A percentile compares a stretch with the other conserved stretches of the same genome.
These are phyloP conservation scores for Caenorhabditis uteleia DNA, from an alignment of 2,888 invertebrate genomes.

Conservation along the genomic window DNA sequence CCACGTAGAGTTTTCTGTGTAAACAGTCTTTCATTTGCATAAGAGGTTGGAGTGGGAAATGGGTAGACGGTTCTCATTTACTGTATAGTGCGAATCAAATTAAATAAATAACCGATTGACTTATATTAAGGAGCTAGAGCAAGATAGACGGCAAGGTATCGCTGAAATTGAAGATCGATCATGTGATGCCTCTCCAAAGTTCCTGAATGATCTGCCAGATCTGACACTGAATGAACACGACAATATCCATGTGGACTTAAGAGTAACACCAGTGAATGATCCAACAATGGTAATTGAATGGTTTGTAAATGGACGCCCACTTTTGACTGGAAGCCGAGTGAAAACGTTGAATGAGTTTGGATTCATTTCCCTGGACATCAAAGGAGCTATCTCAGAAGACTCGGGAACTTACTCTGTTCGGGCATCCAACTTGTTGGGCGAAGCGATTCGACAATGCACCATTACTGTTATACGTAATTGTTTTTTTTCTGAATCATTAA, in stretches of 20 bases:
- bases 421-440: constrained; percentile 59
- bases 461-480: constrained; percentile 58
- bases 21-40: too few relatives aligned
- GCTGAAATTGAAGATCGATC: constrained; percentile 54
- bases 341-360: constrained; percentile 79
- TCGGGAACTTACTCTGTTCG: constrained; percentile 88
- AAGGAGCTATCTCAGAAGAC: constrained; percentile 83
- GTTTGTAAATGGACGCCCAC: constrained; percentile 92
- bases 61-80: too few relatives aligned
- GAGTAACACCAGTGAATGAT: constrained; percentile 87
- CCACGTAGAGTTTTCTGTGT: too few relatives aligned
- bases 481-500: constrained; percentile 1
- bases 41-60: too few relatives aligned
- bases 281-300: constrained; percentile 98
- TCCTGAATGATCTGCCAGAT: constrained; percentile 63
- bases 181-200: constrained; percentile 66
- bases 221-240: constrained; percentile 61
- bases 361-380: constrained; percentile 75
- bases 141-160: constrained; percentile 56
- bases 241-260: constrained; percentile 65
- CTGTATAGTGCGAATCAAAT: too few relatives aligned
- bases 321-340: constrained; percentile 74
- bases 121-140: constrained; percentile 82
- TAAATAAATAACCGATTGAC: too few relatives aligned
- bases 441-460: constrained; percentile 56